phyloP scores from a whole-genome alignment of 2,797 vertebrate species.

The Selene dorsalis region DNA sequence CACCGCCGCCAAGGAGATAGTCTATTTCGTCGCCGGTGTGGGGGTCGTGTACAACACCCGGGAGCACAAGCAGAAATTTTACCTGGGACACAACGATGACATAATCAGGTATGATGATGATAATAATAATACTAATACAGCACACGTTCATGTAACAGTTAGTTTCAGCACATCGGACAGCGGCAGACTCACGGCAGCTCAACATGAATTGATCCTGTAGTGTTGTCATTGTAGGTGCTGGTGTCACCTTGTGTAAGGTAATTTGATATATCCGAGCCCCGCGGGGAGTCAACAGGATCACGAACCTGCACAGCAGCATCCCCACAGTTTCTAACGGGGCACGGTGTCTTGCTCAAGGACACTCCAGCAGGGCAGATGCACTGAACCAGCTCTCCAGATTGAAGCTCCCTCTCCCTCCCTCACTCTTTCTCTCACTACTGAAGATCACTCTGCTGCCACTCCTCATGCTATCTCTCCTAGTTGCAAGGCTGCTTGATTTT shows the following conservation, averaged over 20 bases:
- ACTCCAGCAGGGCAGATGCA: constrained; percentile 31
- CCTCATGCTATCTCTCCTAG: constrained; percentile 15
- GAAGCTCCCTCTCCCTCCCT: constrained; percentile 10
- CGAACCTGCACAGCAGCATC: constrained; percentile 27
- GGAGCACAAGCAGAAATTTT: constrained; percentile 99
- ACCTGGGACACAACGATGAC: constrained; percentile 98
- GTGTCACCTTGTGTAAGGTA: constrained; percentile 73
- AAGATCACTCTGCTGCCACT: constrained; percentile 32
- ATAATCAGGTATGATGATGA: constrained; percentile 93
- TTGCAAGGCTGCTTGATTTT: background rate
- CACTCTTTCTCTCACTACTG: background rate
- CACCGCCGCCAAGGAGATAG: constrained; percentile 97
- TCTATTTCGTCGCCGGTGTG: constrained; percentile 98
- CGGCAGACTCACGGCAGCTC: constrained; percentile 33
- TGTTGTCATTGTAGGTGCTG: constrained; percentile 55
- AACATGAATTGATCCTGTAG: constrained; percentile 17
- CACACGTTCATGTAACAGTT: constrained; percentile 1
- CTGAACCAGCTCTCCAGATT: constrained; percentile 4
- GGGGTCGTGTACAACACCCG: constrained; percentile 98
- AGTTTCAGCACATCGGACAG: constrained; percentile 78
- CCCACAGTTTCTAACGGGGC: constrained; percentile 15
- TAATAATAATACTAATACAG: background rate
- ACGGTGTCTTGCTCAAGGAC: constrained; percentile 50
- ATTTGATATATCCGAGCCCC: constrained; percentile 54
- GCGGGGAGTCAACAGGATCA: background rate